A percentile compares a stretch with the other conserved stretches of the same genome.
These are phyloP conservation scores for Salmo trutta DNA, from an alignment of 2,797 vertebrate genomes.

Conservation along the genomic window DNA sequence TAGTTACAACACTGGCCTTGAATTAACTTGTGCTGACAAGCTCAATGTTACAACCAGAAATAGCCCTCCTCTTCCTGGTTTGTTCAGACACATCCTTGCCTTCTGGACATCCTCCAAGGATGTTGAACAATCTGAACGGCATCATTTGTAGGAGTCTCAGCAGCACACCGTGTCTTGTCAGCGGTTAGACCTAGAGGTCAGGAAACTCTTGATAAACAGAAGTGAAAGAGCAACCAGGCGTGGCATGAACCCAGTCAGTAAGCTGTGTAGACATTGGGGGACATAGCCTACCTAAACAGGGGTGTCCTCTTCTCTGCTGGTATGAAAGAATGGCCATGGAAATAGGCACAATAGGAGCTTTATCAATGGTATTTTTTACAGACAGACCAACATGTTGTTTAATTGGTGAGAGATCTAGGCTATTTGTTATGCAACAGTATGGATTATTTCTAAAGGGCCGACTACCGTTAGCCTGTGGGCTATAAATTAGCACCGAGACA, in stretches of 20 bases:
- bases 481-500: neutral
- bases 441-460: neutral
- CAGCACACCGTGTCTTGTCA: neutral
- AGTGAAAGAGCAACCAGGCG: slow-evolving; percentile 37
- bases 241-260: neutral
- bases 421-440: neutral
- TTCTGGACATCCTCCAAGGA: slow-evolving; percentile 51
- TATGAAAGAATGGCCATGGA: neutral
- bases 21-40: slow-evolving; percentile 59
- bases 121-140: slow-evolving; percentile 27
- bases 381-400: neutral
- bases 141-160: neutral
- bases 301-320: neutral
- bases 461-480: neutral
- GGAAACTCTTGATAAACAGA: slow-evolving; percentile 20
- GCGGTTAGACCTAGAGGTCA: neutral
- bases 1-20: slow-evolving; percentile 11
- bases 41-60: slow-evolving; percentile 52
- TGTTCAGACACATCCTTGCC: slow-evolving; percentile 47
- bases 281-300: neutral
- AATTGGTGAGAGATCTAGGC: neutral
- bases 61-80: slow-evolving; percentile 60
- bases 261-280: slow-evolving; percentile 16
- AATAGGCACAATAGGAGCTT: neutral
- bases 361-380: neutral